Base-by-base conservation (phyloP, 2,797 vertebrate species). In the Sylvia borin region DNA sequence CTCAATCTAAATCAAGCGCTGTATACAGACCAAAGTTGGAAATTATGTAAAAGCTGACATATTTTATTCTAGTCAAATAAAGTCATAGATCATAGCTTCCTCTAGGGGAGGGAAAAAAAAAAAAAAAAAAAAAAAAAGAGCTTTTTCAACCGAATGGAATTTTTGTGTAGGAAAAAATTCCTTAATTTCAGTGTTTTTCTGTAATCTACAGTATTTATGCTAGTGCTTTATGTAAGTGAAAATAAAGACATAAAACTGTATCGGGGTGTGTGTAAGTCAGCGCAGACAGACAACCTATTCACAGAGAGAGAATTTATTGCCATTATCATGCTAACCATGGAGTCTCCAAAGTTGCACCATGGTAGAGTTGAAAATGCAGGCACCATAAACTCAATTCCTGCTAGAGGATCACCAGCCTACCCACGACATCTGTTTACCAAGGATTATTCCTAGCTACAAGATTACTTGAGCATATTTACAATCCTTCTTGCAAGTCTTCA, bases 291-390 rank as follows among this genome's bases (percentile, higher is more conserved):
- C 11, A 58, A 7, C 4, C 4, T 65, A 25, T 60, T 53, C n/a
- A 53, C 6, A 53, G 19, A 71, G 9, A 71, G 51, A 19, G 45
- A 57, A 10, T 40, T 58, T 71, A 45, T 47, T 45, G 34, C 6
- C 25, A 8, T 47, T 12, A 31, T 16, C 0, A 0, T 7, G 5
- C 21, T 45, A 14, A 22, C 31, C 25, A 32, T 32, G n/a, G 7
- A 21, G 31, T 40, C 21, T 6, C 25, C 17, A 21, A 65, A 77
- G 45, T 34, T 27, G 4, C 6, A 58, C 36, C n/a, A 19, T 7
- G 10, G 21, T 12, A 65, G 48, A 68, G 21, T 10, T 43, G 26
- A 81, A 65, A 77, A 65, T 40, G 9, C 25, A 40, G n/a, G 7
- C 10, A 47, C 38, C 38, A 40, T 40, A 53, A 65, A 14, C 45